Evolutionary conservation across 2,888 invertebrate genomes (phyloP), one percentile per base, ranked within the genome.

Genomic region (Metellina segmentata): DNA sequence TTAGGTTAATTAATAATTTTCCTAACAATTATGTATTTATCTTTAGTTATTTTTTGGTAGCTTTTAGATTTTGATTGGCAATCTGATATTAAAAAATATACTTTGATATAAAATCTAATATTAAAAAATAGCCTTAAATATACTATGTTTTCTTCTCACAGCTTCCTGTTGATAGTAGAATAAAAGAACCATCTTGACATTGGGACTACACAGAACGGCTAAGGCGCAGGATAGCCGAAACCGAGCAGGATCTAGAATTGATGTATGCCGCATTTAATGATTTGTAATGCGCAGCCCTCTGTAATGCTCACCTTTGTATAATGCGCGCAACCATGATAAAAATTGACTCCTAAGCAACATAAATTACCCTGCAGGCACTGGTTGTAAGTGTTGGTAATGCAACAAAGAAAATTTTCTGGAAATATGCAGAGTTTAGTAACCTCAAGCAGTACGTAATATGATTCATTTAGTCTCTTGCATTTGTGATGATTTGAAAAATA

Each of bases 161-260:
- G 92, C 78, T 93, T 20, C 88, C 90, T 61, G 85, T 86, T 52
- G 88, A 88, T 81, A 79, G 70, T 13, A 71, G 85, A 69, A 61
- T 83, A 51, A 93, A 93, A 51, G 92, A 93, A 19, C 83, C 82
- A 13, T 93, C 92, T 81, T 93, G 92, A 93, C 92, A 85, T 2
- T 75, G 83, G 85, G 83, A 90, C 20, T 85, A 20, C 71, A 16
- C 61, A 11, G 61, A 61, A 11, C 61, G 61, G 9, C 61, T 61
- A 16, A 61, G 61, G 61, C 61, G 61, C 11, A 61, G 61, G 9
- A 61, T 61, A 61, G 9, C 61, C 61, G 61, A 61, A 61, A 61
- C 61, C 61, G 61, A 61, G 61, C 11, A 61, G 16, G 61, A 61
- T 16, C 61, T 61, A 7, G 61, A 61, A 16, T 61, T 61, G 61